Base-by-base conservation (phyloP, 2,888 invertebrate species). In the Tuberolachnus salignus region DNA sequence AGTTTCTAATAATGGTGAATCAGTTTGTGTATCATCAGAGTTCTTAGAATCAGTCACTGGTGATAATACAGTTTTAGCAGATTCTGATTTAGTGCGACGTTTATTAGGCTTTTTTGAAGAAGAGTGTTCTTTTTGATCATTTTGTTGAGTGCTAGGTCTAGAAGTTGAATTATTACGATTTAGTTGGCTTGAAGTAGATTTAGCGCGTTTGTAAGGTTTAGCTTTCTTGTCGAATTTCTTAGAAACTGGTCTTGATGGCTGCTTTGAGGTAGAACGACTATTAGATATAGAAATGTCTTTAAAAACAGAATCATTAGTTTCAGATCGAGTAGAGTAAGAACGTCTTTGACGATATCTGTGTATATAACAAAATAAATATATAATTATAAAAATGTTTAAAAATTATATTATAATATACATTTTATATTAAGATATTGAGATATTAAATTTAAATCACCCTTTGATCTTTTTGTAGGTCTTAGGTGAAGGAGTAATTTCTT, bases 401-500 rank as follows among this genome's bases (percentile, higher is more conserved):
- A 53, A 53, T 4, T 16, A n/a, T 53, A 53, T n/a, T 53, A n/a
- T n/a, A n/a, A 9, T n/a, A 53, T 11, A 53, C 3, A 53, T 53
- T n/a, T 44, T 10, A 44, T 53, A 19, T n/a, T 16, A 16, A 51
- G 19, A 9, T 53, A 53, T 19, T n/a, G n/a, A 19, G n/a, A 19
- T 53, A 53, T 19, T 0, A 59, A 13, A 59, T 26, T 34, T 59
- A 46, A 46, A 19, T 49, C 55, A 78, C 78, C 69, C 34, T 78
- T 78, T 78, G 11, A 59, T 11, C 23, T 59, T 78, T 13, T 51
- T 78, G 42, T n/a, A 67, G 0, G 69, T 78, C 61, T 23, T 69
- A 4, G 78, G 69, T 1, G 78, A 78, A 44, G 67, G 86, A 59
- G 86, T 84, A 49, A 89, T 89, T 59, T 86, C 86, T 84, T 92